A percentile compares a stretch with the other conserved stretches of the same genome.
Conservation (phyloP, 2,888 invertebrate species). For the Drosophila maculinotata region DNA sequence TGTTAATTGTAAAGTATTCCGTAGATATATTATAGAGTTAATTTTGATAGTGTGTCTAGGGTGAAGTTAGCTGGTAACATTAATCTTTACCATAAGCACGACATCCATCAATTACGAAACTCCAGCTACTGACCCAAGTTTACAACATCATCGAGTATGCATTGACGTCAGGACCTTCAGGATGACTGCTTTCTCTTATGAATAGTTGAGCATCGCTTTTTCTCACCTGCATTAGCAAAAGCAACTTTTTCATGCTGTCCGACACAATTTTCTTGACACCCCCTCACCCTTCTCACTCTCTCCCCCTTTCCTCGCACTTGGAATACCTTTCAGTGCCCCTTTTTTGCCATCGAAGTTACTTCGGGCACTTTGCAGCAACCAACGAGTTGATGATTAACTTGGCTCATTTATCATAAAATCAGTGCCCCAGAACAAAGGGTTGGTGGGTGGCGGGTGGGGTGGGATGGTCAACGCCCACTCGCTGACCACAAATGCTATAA, state of each 20-base stretch:
- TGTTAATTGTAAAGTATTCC: conserved; percentile 13
- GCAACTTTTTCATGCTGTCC: conserved; percentile 27
- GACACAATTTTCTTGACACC: conserved; percentile 7
- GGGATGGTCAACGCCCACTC: conserved; percentile 12
- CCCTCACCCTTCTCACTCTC: no score
- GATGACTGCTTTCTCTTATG: conserved; percentile 7
- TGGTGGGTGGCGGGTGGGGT: conserved; percentile 5
- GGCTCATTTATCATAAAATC: conserved; percentile 72
- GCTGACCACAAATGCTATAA: conserved; percentile 59
- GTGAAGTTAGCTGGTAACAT: conserved; percentile 34
- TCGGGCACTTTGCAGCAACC: conserved; percentile 8
- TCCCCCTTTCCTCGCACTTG: background rate
- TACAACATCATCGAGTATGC: conserved; percentile 38
- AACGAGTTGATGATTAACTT: conserved; percentile 61
- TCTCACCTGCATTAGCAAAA: conserved; percentile 37
- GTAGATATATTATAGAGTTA: conserved; percentile 27
- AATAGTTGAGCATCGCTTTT: conserved; percentile 39
- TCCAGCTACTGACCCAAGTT: conserved; percentile 19
- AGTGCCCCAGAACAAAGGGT: conserved; percentile 36
- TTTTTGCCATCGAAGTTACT: conserved; percentile 5
- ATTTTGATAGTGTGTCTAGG: conserved; percentile 36
- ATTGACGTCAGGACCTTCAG: conserved; percentile 40
- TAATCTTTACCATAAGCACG: conserved; percentile 41
- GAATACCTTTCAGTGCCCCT: background rate
- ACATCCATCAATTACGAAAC: conserved; percentile 46